phyloP scores from a whole-genome alignment of 2,797 vertebrate genomes.

The Dendrocincla fuliginosa region DNA sequence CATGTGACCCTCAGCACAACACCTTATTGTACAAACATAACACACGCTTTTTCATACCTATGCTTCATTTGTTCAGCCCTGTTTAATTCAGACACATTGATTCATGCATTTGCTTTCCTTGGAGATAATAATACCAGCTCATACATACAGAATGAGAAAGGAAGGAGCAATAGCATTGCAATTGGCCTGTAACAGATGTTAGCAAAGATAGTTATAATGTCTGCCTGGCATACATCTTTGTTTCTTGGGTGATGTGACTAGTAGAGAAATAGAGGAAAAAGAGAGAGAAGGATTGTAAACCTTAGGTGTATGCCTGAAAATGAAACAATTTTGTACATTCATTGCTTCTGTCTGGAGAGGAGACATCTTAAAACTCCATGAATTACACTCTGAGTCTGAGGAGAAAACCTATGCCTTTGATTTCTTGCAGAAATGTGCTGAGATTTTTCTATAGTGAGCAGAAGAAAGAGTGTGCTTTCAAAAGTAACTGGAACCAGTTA shows the following conservation, averaged over 20 bases:
- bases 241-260: background rate
- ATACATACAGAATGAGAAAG: constrained; percentile 17
- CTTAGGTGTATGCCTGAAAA: background rate
- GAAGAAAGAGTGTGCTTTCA: background rate
- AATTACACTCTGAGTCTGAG: background rate
- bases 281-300: background rate
- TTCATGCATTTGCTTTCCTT: constrained; percentile 19
- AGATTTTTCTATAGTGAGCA: background rate
- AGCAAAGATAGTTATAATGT: background rate
- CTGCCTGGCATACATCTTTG: background rate
- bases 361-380: background rate
- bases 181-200: constrained; percentile 31
- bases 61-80: background rate
- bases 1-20: background rate
- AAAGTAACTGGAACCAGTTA: background rate
- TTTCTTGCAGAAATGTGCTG: background rate
- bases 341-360: background rate
- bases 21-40: background rate
- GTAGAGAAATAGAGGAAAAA: background rate
- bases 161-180: background rate
- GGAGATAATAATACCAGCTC: constrained; percentile 36
- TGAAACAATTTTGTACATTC: background rate
- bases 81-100: constrained; percentile 4
- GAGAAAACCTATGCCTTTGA: background rate
- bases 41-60: background rate